These are phyloP conservation scores for Eucidaris tribuloides DNA, from an alignment of 35 echinoderm and acorn worm species.

Conservation along the genomic window DNA sequence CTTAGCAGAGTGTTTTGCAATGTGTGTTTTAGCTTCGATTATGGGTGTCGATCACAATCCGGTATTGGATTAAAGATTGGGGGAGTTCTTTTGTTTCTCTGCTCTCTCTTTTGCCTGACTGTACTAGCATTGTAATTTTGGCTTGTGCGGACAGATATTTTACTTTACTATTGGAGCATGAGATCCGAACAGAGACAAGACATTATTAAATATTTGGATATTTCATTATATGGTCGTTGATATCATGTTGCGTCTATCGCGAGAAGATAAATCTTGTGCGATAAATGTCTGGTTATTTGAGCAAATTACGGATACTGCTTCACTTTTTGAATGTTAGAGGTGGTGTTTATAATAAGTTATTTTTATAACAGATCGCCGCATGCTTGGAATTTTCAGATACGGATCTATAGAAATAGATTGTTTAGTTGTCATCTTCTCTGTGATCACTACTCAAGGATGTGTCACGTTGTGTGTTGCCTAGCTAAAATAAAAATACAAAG, in stretches of 20 bases:
- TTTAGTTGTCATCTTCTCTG: not conserved
- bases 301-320: not conserved
- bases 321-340: not conserved
- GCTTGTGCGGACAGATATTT: not conserved
- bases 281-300: not conserved
- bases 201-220: not conserved
- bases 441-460: not conserved
- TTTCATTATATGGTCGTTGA: not conserved
- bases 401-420: not conserved
- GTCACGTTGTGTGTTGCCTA: not conserved
- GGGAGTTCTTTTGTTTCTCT: not conserved
- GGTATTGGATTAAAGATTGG: not conserved
- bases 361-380: not conserved
- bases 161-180: not conserved
- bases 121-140: not conserved
- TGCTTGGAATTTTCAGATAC: not conserved
- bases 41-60: not conserved
- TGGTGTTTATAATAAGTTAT: not conserved
- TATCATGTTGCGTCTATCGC: not conserved
- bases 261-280: not conserved
- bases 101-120: not conserved
- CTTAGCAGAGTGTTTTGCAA: not conserved
- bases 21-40: not conserved
- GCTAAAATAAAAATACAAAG: no score
- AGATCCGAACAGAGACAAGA: not conserved